Base-by-base conservation (phyloP, 2,888 invertebrate genomes). In the Acleris cristana region DNA sequence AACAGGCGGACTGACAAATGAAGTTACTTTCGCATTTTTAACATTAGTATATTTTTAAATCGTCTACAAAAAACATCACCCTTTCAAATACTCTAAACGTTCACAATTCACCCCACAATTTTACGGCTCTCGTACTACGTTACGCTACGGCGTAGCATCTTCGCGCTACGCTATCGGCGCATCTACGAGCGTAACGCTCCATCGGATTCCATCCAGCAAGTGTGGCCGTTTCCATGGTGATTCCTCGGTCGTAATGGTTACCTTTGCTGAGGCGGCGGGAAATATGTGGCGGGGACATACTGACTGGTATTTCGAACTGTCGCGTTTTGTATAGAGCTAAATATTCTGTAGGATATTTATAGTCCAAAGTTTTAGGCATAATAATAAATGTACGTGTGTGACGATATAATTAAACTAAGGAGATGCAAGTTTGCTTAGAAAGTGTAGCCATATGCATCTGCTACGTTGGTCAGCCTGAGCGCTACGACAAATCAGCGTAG, bases 81-180 rank as follows among this genome's bases (percentile, higher is more conserved):
- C 40, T 40, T 40, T 40, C 40, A 14, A 40, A 40, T 34, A 12
- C 10, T 40, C 40, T 40, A 14, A 40, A 12, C 40, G 40, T 51
- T 34, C n/a, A 21, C 44, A 21, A 56, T 44, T 57, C 10, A 8
- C 40, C 18, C 23, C 45, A 51, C 58, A 40, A 40, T 40, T 40
- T 40, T 18, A 48, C 48, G 18, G 5, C 48, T 2, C 16, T 8
- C 18, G n/a, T 48, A 48, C 18, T 56, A 66, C 61, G 34, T 45
- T 62, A 62, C 56, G 56, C 66, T 66, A 66, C 66, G 66, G 61
- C 66, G 66, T 66, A 66, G 66, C 61, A 21, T 52, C 52, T 58
- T 53, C 61, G 66, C 55, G 51, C 58, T 23, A 34, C 62, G 48
- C 62, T 65, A 61, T 66, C 66, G 40, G 44, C 23, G 3, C 60